Evolutionary conservation across 2,888 invertebrate genomes (phyloP), one percentile per base, ranked within the genome.

Genomic region (Aphidius colemani): DNA sequence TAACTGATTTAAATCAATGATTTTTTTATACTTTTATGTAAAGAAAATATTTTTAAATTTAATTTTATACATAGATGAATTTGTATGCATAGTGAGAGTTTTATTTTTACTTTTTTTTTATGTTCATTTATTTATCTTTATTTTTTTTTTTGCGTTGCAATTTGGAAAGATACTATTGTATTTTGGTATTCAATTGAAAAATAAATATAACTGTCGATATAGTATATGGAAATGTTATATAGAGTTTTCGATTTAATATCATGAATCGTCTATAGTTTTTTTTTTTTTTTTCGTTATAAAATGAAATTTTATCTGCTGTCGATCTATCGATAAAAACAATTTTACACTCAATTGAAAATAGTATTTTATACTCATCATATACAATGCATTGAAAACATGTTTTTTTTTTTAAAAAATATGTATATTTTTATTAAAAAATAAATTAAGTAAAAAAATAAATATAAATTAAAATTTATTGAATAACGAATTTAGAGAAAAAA

Each of bases 341-440:
- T 69, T 69, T 69, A 69, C 68, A 67, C 68, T 67, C 68, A 67
- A 67, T 65, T 65, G 63, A 67, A 67, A 67, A 67, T 63, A 60
- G 49, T 30, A 30, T 30, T 30, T 30, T 30, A 30, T 30, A 30
- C 30, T 30, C 30, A 30, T 30, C 30, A 30, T 30, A 30, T 30
- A 30, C 30, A 30, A 30, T 30, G 30, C 30, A 30, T 30, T 30
- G 30, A 30, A 30, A 30, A 53, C 50, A 53, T 53, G 48, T 13
- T 48, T 6, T 48, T 13, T 55, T 55, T 55, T 43, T 55, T 9
- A 30, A 30, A 4, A 18, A 3, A 3, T 18, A 18, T 18, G 18
- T 18, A 18, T 30, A 2, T 30, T 30, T 30, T 4, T 30, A 13
- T 13, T 13, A 30, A 30, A 30, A 5, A 30, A 30, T 4, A 30